Evolutionary conservation across 1,140 invertebrate species (phyloP).

Genomic region (Lutraria rhynchaena): DNA sequence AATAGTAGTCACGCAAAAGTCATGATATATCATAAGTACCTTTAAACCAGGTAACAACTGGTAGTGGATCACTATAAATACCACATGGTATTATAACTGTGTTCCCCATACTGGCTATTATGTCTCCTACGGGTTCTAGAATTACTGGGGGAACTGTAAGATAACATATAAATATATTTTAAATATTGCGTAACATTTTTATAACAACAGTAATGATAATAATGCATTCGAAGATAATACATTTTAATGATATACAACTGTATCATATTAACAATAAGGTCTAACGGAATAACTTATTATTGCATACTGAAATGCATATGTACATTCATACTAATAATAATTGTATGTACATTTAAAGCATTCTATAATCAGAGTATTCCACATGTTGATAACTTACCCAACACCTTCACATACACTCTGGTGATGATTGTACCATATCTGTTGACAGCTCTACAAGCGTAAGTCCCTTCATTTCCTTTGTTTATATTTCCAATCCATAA

Average conservation of each 20-base stretch:
- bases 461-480: constrained; percentile 87
- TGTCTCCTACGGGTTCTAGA: constrained; percentile 53
- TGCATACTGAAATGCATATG: too few relatives aligned
- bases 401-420: constrained; percentile 77
- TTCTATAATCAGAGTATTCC: too few relatives aligned
- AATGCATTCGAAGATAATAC: too few relatives aligned
- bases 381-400: constrained; percentile 72
- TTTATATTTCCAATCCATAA: constrained; percentile 72
- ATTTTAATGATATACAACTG: too few relatives aligned
- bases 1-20: too few relatives aligned
- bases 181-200: too few relatives aligned
- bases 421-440: constrained; percentile 88
- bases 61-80: constrained; percentile 71
- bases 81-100: constrained; percentile 65
- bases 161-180: too few relatives aligned
- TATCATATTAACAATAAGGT: too few relatives aligned
- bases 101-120: constrained; percentile 56
- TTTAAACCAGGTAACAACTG: constrained; percentile 70
- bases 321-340: too few relatives aligned
- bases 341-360: too few relatives aligned
- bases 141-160: constrained; percentile 71
- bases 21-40: constrained; percentile 58
- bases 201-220: too few relatives aligned
- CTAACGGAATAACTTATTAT: too few relatives aligned
- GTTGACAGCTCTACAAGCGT: constrained; percentile 95